Evolutionary conservation across 1,140 invertebrate genomes (phyloP).

Genomic region (Drosophila ercepeae): DNA sequence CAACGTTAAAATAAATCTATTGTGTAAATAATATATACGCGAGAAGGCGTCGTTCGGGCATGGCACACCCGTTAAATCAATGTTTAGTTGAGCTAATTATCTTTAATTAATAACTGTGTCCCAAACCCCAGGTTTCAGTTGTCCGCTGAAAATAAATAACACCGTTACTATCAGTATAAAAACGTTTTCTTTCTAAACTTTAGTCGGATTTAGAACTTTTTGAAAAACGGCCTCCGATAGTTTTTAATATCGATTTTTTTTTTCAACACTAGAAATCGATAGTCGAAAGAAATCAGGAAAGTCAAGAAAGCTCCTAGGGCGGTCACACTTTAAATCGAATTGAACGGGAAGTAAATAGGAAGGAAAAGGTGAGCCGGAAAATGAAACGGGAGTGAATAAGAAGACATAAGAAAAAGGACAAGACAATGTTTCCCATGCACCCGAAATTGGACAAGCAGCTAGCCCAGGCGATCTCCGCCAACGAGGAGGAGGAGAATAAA

Average conservation of each 20-base stretch:
- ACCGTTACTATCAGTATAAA: conserved; percentile 12
- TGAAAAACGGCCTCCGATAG: neutral
- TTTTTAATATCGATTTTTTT: too few species aligned
- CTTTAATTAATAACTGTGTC: conserved; percentile 12
- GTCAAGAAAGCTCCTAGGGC: neutral
- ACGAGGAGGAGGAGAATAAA: conserved; percentile 67
- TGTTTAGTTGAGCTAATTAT: conserved; percentile 31
- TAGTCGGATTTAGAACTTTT: neutral
- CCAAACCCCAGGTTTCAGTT: conserved; percentile 24
- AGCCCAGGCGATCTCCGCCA: conserved; percentile 46
- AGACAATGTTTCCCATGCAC: conserved; percentile 59
- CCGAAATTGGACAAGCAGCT: conserved; percentile 64
- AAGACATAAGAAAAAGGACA: neutral
- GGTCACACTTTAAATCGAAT: neutral
- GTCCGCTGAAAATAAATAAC: conserved; percentile 36
- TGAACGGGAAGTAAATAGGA: neutral
- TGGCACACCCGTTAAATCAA: conserved; percentile 15
- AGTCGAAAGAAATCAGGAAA: neutral
- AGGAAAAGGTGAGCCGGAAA: neutral
- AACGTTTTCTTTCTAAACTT: neutral
- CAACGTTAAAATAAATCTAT: conserved; percentile 20
- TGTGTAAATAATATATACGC: conserved; percentile 25
- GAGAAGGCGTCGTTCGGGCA: neutral
- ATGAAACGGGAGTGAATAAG: neutral
- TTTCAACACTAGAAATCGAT: neutral